These are phyloP conservation scores for Tineola bisselliella DNA, from an alignment of 2,888 invertebrate genomes.

Conservation along the genomic window DNA sequence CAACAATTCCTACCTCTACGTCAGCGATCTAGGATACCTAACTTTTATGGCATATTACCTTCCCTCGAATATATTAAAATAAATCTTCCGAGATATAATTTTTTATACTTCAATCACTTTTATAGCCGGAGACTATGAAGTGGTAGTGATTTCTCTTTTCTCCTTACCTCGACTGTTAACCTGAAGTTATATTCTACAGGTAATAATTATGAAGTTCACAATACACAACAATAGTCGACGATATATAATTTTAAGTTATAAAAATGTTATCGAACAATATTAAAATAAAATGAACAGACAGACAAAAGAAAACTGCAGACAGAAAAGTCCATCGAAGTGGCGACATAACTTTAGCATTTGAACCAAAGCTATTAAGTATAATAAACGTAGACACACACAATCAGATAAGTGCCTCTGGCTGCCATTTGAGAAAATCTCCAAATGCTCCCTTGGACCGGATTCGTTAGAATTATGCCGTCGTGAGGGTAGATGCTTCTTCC, in stretches of 20 bases:
- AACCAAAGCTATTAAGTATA: background rate
- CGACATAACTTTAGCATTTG: background rate
- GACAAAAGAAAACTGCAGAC: background rate
- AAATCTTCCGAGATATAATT: no score
- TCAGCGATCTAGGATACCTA: background rate
- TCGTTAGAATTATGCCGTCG: slow-evolving; percentile 9
- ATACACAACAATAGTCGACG: no score
- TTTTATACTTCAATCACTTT: no score
- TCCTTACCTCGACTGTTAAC: no score
- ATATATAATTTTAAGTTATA: no score
- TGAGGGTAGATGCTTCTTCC: slow-evolving; percentile 5
- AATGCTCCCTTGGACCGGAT: slow-evolving; percentile 14
- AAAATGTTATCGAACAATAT: no score
- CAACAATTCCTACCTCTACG: background rate
- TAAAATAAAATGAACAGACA: no score
- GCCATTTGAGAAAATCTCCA: slow-evolving; percentile 11
- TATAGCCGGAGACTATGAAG: no score
- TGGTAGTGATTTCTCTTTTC: no score
- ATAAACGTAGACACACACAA: slow-evolving; percentile 21
- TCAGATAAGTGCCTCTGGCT: slow-evolving; percentile 39
- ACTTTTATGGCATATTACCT: background rate
- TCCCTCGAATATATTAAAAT: background rate
- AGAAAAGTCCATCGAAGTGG: background rate
- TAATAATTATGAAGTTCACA: no score
- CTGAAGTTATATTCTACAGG: no score